phyloP scores from a whole-genome alignment of 1,140 invertebrate genomes.

The Papilio polyxenes region DNA sequence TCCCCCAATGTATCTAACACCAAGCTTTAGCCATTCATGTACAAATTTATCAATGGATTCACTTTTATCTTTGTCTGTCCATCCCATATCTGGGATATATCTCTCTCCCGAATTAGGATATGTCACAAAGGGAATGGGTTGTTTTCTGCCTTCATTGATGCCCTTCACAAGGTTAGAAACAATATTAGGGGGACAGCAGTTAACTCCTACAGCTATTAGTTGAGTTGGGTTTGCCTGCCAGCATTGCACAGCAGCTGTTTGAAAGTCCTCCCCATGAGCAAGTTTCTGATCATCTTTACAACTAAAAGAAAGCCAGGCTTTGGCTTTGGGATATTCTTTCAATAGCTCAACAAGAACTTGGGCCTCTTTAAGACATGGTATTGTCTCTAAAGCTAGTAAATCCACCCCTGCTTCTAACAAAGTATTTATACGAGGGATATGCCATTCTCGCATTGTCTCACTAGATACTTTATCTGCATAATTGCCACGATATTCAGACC shows the following conservation, averaged over 20 bases:
- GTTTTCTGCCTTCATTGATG: constrained; percentile 63
- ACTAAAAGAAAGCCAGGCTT: constrained; percentile 92
- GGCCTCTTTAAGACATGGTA: constrained; percentile 91
- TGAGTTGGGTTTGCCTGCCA: constrained; percentile 80
- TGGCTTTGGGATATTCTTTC: constrained; percentile 84
- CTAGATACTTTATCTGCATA: constrained; percentile 86
- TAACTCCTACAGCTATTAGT: constrained; percentile 87
- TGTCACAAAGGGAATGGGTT: constrained; percentile 81
- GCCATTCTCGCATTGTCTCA: constrained; percentile 87
- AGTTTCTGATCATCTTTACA: constrained; percentile 82
- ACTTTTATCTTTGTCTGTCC: constrained; percentile 81
- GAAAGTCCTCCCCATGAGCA: constrained; percentile 84
- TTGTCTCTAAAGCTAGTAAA: constrained; percentile 92
- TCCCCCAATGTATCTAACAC: constrained; percentile 88
- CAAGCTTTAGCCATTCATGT: constrained; percentile 85
- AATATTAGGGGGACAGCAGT: constrained; percentile 84
- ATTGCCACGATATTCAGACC: constrained; percentile 93
- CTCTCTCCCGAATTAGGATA: constrained; percentile 88
- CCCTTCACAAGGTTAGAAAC: constrained; percentile 81
- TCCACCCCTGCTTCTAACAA: constrained; percentile 89
- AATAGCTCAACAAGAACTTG: constrained; percentile 88
- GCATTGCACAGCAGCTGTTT: constrained; percentile 79
- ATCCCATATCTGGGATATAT: constrained; percentile 74
- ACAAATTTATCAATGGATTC: constrained; percentile 83
- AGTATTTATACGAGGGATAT: constrained; percentile 87